Conservation (phyloP, 2,797 vertebrate species). For the Acanthurus leucopareius region DNA sequence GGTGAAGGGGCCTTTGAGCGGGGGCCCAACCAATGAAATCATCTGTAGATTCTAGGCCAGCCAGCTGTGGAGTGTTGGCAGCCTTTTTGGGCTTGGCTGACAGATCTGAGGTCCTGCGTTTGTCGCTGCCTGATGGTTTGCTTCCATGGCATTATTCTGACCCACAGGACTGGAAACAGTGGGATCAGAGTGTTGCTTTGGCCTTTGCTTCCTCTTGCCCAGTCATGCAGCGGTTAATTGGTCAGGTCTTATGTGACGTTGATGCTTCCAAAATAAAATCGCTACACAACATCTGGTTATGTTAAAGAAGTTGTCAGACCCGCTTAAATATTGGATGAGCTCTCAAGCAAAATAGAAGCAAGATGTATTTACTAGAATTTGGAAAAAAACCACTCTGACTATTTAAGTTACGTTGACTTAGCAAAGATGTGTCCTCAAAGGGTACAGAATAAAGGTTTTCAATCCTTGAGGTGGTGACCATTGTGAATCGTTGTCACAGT, state of each 20-base stretch:
- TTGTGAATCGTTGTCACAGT: constrained; percentile 4
- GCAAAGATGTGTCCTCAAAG: neutral
- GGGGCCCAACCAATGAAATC: constrained; percentile 63
- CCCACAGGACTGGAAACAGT: constrained; percentile 57
- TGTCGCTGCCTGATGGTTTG: constrained; percentile 63
- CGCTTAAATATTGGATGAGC: constrained; percentile 20
- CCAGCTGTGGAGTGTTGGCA: constrained; percentile 79
- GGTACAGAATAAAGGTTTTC: neutral
- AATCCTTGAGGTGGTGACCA: constrained; percentile 5
- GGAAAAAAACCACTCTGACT: neutral
- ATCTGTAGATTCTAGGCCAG: constrained; percentile 56
- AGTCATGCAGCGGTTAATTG: constrained; percentile 49
- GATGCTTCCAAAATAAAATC: constrained; percentile 53
- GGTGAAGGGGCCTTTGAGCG: constrained; percentile 45
- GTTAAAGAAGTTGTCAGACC: constrained; percentile 32
- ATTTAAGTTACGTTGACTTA: neutral
- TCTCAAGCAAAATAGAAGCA: constrained; percentile 43
- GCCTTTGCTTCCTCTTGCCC: constrained; percentile 19
- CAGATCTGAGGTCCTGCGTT: constrained; percentile 62
- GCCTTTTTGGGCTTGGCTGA: constrained; percentile 61
- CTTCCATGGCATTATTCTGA: constrained; percentile 71
- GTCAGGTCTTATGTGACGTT: constrained; percentile 29
- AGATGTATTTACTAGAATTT: neutral
- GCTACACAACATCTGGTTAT: constrained; percentile 59
- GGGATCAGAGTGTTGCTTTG: constrained; percentile 45